A percentile compares a stretch with the other conserved stretches of the same genome.
These are phyloP conservation scores for Harpegnathos saltator DNA, from an alignment of 1,140 invertebrate genomes.

Conservation along the genomic window DNA sequence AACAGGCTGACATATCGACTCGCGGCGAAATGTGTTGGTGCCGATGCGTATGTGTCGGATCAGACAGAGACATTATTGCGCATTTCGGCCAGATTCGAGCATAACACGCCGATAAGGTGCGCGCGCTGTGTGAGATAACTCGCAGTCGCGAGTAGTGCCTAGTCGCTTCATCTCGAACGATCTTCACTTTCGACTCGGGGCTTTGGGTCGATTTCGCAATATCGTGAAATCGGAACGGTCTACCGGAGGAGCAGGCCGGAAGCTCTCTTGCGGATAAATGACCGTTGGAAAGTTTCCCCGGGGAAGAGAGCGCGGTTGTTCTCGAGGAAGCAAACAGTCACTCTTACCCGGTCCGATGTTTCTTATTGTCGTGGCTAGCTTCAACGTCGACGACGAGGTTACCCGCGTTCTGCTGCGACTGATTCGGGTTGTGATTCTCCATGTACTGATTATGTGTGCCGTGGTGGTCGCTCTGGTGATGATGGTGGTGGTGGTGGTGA, in stretches of 20 bases:
- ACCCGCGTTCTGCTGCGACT: conserved; percentile 76
- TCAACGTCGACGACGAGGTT: conserved; percentile 81
- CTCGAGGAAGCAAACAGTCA: no score
- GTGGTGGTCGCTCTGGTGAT: conserved; percentile 81
- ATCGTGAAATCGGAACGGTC: no score
- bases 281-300: no score
- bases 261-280: no score
- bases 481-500: conserved; percentile 71
- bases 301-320: no score
- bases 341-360: conserved; percentile 82
- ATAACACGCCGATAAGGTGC: not conserved
- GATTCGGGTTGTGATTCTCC: conserved; percentile 84
- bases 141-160: no score
- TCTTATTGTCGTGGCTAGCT: conserved; percentile 81
- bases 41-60: not conserved
- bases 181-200: no score
- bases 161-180: no score
- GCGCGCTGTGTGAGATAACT: no score
- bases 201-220: no score
- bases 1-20: conserved; percentile 71
- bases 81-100: conserved; percentile 11
- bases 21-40: conserved; percentile 12
- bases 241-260: no score
- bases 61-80: conserved; percentile 3
- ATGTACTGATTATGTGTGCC: conserved; percentile 80